A percentile compares a stretch with the other conserved stretches of the same genome.
Conservation (phyloP, 1,140 invertebrate species). For the Sitodiplosis mosellana region DNA sequence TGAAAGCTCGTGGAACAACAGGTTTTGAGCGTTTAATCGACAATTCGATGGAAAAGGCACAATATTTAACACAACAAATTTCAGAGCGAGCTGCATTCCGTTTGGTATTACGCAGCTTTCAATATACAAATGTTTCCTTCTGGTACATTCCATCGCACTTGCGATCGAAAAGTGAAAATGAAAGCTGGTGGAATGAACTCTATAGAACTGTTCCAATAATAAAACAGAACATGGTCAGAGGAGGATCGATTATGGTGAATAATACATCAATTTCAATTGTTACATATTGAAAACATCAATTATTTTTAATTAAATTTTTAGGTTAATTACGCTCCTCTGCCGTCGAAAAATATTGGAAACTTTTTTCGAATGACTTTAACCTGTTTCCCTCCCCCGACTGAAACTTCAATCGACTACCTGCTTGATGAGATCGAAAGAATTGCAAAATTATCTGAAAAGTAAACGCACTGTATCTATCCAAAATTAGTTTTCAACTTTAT, state of each 20-base stretch:
- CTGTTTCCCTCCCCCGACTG: constrained; percentile 41
- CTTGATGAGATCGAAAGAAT: constrained; percentile 20
- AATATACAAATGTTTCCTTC: constrained; percentile 78
- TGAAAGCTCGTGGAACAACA: constrained; percentile 53
- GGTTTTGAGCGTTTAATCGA: constrained; percentile 40
- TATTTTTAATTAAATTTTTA: too few species aligned
- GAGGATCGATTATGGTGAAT: constrained; percentile 65
- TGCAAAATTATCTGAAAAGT: constrained; percentile 2
- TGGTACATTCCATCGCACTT: constrained; percentile 78
- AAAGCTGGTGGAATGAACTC: constrained; percentile 46
- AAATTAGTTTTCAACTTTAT: too few species aligned
- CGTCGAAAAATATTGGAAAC: constrained; percentile 43
- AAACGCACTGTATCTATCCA: too few species aligned
- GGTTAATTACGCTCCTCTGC: constrained; percentile 68
- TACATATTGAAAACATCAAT: too few species aligned
- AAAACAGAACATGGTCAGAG: constrained; percentile 60
- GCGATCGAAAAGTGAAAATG: constrained; percentile 35
- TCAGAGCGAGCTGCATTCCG: constrained; percentile 33
- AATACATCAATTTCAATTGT: too few species aligned
- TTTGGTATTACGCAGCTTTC: constrained; percentile 33
- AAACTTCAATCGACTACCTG: constrained; percentile 15
- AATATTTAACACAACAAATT: constrained; percentile 35
- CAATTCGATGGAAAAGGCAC: constrained; percentile 36
- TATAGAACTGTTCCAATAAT: constrained; percentile 60
- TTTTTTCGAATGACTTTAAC: constrained; percentile 78